Conservation (phyloP, 2,797 vertebrate genomes). For the Acestrorhynchus altus region DNA sequence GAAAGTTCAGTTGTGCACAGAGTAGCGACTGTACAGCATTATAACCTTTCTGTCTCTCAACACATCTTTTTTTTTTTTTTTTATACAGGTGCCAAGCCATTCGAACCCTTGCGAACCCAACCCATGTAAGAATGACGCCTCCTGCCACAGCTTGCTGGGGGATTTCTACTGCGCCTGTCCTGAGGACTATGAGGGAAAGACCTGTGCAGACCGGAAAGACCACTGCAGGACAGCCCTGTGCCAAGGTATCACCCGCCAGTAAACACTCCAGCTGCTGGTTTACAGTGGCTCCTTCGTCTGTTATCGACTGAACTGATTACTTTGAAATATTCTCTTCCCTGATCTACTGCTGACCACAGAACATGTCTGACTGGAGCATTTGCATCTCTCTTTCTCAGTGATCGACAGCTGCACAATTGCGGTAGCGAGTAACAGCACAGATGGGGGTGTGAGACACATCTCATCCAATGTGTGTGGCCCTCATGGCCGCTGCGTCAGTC, state of each 20-base stretch:
- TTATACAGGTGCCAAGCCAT: constrained; percentile 65
- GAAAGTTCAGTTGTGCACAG: no score
- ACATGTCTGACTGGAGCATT: not conserved
- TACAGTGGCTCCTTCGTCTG: not conserved
- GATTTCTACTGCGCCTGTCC: constrained; percentile 96
- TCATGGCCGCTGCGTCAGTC: constrained; percentile 89
- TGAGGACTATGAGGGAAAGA: constrained; percentile 90
- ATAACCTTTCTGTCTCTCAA: not conserved
- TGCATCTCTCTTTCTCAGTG: constrained; percentile 69
- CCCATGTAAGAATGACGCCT: constrained; percentile 89
- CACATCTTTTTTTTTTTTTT: not conserved
- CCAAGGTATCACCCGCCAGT: constrained; percentile 78
- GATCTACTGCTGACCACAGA: not conserved
- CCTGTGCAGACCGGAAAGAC: constrained; percentile 85
- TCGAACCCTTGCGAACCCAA: constrained; percentile 86
- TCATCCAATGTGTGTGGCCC: constrained; percentile 90
- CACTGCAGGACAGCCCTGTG: constrained; percentile 86
- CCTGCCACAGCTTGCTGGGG: constrained; percentile 87
- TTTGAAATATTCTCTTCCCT: not conserved
- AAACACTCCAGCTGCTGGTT: not conserved
- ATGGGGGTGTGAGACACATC: constrained; percentile 78
- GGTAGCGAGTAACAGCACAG: constrained; percentile 81
- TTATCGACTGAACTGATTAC: not conserved
- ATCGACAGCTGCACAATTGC: constrained; percentile 94
- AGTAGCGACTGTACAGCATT: not conserved